Percentiles rank a stretch among this genome's conserved stretches.
Conservation (phyloP, 1,140 invertebrate species). For the Pygmarrhopalites habei region DNA sequence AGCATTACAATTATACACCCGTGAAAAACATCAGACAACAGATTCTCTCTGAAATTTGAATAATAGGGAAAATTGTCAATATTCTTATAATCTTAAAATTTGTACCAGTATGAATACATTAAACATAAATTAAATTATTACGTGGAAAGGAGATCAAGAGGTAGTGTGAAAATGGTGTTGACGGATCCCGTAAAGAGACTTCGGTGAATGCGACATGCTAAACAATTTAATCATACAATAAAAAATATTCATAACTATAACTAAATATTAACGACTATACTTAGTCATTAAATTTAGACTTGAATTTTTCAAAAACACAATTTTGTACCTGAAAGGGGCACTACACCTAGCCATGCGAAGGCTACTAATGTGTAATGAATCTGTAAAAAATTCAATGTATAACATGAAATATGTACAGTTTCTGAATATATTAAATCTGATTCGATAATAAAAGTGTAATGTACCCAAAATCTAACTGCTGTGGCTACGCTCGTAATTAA, state of each 20-base stretch:
- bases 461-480: constrained; percentile 90
- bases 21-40: constrained; percentile 87
- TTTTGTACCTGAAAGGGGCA: constrained; percentile 89
- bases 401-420: no score
- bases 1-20: constrained; percentile 95
- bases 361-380: constrained; percentile 93
- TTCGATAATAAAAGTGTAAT: constrained; percentile 55
- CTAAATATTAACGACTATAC: no score
- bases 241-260: no score
- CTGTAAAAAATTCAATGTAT: constrained; percentile 61
- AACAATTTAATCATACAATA: no score
- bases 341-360: constrained; percentile 93
- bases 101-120: no score
- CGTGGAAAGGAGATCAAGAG: constrained; percentile 84
- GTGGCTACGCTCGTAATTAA: constrained; percentile 80
- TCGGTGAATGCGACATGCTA: constrained; percentile 93
- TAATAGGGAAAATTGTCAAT: no score
- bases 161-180: constrained; percentile 66
- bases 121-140: constrained; percentile 30
- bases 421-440: no score
- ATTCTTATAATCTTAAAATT: no score
- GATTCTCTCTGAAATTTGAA: constrained; percentile 60
- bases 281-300: no score
- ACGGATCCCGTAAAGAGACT: constrained; percentile 84
- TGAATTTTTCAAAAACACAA: no score